These are phyloP conservation scores for Leptopilina boulardi DNA, from an alignment of 1,140 invertebrate species.

Conservation along the genomic window DNA sequence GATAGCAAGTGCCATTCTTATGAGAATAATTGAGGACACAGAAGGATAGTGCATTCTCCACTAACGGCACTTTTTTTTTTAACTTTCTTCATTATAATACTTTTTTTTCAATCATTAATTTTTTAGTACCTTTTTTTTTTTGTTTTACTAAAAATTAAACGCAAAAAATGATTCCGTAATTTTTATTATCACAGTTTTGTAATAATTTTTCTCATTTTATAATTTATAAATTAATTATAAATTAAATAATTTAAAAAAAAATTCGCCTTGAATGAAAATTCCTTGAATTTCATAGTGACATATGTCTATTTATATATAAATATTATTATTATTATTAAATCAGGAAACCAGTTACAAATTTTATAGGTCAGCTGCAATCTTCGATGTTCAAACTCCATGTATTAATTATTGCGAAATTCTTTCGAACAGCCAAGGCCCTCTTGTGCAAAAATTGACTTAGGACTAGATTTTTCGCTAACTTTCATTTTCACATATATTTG, in stretches of 20 bases:
- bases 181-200: not conserved
- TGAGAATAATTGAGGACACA: constrained; percentile 15
- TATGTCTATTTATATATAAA: constrained; percentile 15
- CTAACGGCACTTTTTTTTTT: constrained; percentile 24
- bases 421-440: constrained; percentile 7
- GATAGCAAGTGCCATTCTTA: not conserved
- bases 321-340: constrained; percentile 30
- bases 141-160: too few relatives aligned
- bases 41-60: constrained; percentile 1
- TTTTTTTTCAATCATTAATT: too few relatives aligned
- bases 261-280: constrained; percentile 11
- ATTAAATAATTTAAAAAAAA: not conserved
- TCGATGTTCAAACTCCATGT: constrained; percentile 18
- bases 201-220: not conserved
- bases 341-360: constrained; percentile 28
- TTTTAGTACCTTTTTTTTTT: too few relatives aligned
- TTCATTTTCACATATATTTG: not conserved
- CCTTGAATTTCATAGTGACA: constrained; percentile 8
- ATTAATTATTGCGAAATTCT: constrained; percentile 28
- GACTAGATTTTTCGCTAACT: constrained; percentile 8
- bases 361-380: constrained; percentile 25
- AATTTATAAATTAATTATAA: too few relatives aligned
- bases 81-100: constrained; percentile 17
- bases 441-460: constrained; percentile 18
- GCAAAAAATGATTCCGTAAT: too few relatives aligned